A percentile compares a stretch with the other conserved stretches of the same genome.
Conservation (phyloP, 1,140 invertebrate species). For the Batillaria attramentaria region DNA sequence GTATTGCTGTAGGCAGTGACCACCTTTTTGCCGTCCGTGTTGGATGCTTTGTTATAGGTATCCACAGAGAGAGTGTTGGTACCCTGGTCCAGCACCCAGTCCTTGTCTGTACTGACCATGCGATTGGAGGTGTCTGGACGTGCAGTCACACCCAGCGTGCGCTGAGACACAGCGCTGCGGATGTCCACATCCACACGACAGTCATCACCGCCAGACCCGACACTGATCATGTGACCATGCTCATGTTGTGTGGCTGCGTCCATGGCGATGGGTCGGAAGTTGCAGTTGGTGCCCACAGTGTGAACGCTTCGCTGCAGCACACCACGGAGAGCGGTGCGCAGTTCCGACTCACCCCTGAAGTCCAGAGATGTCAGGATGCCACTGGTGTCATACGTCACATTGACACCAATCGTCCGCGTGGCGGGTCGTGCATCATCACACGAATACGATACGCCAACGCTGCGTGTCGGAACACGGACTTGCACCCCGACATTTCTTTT, state of each 20-base stretch:
- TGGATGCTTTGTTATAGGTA: constrained; percentile 61
- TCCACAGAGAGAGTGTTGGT: constrained; percentile 62
- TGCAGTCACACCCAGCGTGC: constrained; percentile 59
- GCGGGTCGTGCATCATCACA: constrained; percentile 65
- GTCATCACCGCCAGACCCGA: constrained; percentile 56
- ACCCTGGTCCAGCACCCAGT: constrained; percentile 60
- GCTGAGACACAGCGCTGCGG: constrained; percentile 47
- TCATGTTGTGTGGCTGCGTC: constrained; percentile 47
- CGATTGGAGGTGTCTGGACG: constrained; percentile 57
- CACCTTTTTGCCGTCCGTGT: constrained; percentile 60
- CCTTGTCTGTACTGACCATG: constrained; percentile 59
- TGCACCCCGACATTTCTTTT: constrained; percentile 79
- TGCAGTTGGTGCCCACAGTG: constrained; percentile 62
- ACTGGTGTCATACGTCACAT: constrained; percentile 60
- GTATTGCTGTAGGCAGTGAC: constrained; percentile 64
- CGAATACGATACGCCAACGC: constrained; percentile 67
- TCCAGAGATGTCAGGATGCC: constrained; percentile 55
- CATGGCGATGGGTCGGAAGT: constrained; percentile 44
- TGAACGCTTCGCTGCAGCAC: constrained; percentile 65
- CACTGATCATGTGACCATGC: constrained; percentile 47
- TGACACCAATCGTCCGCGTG: constrained; percentile 63
- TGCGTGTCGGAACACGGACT: constrained; percentile 78
- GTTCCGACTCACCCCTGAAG: constrained; percentile 64
- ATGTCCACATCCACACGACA: constrained; percentile 63
- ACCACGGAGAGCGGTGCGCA: constrained; percentile 59